phyloP scores from a whole-genome alignment of 2,797 vertebrate species.

The Melanotaenia pygmaea region DNA sequence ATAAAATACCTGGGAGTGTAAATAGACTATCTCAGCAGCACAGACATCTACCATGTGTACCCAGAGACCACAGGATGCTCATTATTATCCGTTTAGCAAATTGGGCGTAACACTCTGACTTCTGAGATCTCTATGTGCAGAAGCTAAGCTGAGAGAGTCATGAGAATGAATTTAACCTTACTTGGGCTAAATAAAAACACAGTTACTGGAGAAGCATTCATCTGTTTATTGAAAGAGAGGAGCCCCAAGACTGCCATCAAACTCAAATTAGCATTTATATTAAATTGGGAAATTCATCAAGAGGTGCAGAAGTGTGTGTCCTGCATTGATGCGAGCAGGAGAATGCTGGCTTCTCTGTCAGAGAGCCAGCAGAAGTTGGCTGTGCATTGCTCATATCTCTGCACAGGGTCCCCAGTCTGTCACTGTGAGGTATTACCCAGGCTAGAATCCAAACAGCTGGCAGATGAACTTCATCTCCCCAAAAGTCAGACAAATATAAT shows the following conservation, averaged over 20 bases:
- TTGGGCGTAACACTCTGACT: background rate
- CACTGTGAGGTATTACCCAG: constrained; percentile 16
- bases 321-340: constrained; percentile 1
- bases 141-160: constrained; percentile 1
- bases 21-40: constrained; percentile 8
- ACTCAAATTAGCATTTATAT: constrained; percentile 68
- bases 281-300: constrained; percentile 51
- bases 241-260: constrained; percentile 47
- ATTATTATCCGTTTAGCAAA: constrained; percentile 37
- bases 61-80: constrained; percentile 24
- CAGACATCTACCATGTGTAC: background rate
- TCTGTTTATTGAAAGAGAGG: constrained; percentile 23
- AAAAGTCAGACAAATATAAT: constrained; percentile 36
- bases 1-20: constrained; percentile 10
- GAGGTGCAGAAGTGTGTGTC: constrained; percentile 24
- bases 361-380: background rate
- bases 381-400: background rate
- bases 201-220: constrained; percentile 27
- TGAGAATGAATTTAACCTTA: constrained; percentile 1
- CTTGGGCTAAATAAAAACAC: constrained; percentile 4
- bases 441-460: constrained; percentile 15
- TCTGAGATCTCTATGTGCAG: background rate
- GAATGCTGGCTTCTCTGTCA: constrained; percentile 1
- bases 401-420: background rate
- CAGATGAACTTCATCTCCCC: constrained; percentile 15